Evolutionary conservation across 2,888 invertebrate species (phyloP).

Genomic region (Hydrotaea diabolus): DNA sequence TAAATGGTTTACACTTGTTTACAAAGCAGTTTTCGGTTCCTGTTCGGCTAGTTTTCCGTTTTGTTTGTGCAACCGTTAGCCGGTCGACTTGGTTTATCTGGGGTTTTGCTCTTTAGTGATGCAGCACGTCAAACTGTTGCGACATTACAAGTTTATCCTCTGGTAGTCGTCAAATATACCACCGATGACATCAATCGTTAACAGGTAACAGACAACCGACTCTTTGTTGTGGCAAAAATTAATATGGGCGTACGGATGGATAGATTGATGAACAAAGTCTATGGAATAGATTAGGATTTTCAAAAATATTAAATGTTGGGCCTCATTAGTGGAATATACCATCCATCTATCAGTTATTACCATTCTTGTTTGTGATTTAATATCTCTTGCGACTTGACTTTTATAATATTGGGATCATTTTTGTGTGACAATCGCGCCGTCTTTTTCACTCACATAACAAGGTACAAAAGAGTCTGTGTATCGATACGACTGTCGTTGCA

Average conservation of each 20-base stretch:
- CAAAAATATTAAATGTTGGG: no score
- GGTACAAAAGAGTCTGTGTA: no score
- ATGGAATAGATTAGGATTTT: neutral
- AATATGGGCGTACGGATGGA: neutral
- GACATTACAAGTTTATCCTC: neutral
- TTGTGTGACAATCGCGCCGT: no score
- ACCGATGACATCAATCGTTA: slow-evolving; percentile 1
- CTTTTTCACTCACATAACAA: no score
- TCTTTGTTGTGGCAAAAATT: neutral
- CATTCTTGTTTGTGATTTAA: no score
- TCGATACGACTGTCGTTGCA: no score
- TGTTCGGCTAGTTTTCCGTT: slow-evolving; percentile 10
- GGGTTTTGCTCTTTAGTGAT: neutral
- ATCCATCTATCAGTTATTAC: no score
- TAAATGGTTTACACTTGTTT: neutral
- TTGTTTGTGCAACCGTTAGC: neutral
- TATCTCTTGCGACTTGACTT: no score
- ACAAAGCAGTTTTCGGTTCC: slow-evolving; percentile 8
- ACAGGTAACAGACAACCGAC: no score
- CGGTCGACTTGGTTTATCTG: neutral
- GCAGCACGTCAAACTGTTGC: slow-evolving; percentile 5
- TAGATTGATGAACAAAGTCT: neutral
- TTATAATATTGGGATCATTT: no score
- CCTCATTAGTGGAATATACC: no score
- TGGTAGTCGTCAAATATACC: neutral